phyloP scores from a whole-genome alignment of 2,888 invertebrate species.

The Drosophila suboccidentalis region DNA sequence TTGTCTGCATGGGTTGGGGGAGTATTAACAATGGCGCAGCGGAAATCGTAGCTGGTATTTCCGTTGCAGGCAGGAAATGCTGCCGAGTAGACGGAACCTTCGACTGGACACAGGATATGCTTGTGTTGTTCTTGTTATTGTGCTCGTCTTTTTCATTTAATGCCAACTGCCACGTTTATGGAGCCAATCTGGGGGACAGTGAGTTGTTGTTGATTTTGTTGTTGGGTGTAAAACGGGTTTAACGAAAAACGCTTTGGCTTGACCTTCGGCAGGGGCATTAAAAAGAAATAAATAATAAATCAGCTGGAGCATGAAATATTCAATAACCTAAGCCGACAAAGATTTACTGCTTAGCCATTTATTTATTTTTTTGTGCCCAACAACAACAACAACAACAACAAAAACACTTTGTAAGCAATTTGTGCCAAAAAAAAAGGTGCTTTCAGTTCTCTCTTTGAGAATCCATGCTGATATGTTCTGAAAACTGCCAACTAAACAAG shows the following conservation, averaged over 20 bases:
- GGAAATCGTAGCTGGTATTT: conserved; percentile 72
- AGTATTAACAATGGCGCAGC: conserved; percentile 39
- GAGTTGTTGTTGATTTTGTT: background rate
- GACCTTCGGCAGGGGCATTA: conserved; percentile 75
- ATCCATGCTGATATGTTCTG: conserved; percentile 50
- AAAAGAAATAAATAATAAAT: conserved; percentile 81
- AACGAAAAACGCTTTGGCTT: conserved; percentile 63
- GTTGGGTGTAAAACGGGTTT: conserved; percentile 55
- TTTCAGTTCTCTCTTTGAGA: conserved; percentile 25
- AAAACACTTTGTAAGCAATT: conserved; percentile 80
- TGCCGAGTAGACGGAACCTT: conserved; percentile 34
- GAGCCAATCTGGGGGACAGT: conserved; percentile 36
- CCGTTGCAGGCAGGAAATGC: conserved; percentile 59
- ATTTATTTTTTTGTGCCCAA: conserved; percentile 50
- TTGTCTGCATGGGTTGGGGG: conserved; percentile 12
- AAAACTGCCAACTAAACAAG: conserved; percentile 80
- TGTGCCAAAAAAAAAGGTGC: conserved; percentile 68
- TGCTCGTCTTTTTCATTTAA: conserved; percentile 2
- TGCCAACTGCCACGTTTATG: conserved; percentile 41
- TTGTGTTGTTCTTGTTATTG: background rate
- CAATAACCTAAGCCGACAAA: conserved; percentile 82
- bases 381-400: conserved; percentile 53
- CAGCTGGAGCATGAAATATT: conserved; percentile 80
- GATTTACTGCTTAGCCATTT: conserved; percentile 81
- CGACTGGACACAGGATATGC: conserved; percentile 29